phyloP scores from a whole-genome alignment of 92 coral and sea anemone species.

The Phenganax marumi region DNA sequence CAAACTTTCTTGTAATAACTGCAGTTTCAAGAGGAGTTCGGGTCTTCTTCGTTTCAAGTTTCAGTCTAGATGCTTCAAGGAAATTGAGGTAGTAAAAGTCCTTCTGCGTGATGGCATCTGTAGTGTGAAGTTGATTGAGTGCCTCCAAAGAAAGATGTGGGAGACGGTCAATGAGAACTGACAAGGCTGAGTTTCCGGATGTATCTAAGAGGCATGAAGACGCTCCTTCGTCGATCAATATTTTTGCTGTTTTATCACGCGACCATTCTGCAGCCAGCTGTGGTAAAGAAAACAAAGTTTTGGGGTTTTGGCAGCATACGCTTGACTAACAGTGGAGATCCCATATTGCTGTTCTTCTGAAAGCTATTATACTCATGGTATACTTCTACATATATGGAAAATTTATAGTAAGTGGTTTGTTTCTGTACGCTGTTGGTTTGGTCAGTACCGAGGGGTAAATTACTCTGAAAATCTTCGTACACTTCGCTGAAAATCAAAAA shows the following conservation, averaged over 20 bases:
- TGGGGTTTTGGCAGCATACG: not conserved
- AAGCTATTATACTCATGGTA: too few species aligned
- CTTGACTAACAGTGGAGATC: not conserved
- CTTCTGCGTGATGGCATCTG: slow-evolving; percentile 28
- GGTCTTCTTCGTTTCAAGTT: slow-evolving; percentile 83
- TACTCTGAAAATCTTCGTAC: too few species aligned
- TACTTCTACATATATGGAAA: too few species aligned
- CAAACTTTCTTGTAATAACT: slow-evolving; percentile 34
- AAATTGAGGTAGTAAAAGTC: slow-evolving; percentile 35
- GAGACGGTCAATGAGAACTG: slow-evolving; percentile 39
- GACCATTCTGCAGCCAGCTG: slow-evolving; percentile 39
- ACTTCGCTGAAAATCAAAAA: too few species aligned
- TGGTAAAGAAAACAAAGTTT: not conserved
- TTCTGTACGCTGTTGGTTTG: too few species aligned
- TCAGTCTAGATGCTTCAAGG: slow-evolving; percentile 62
- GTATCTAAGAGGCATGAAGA: slow-evolving; percentile 37
- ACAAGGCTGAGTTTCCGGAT: slow-evolving; percentile 29
- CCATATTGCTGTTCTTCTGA: not conserved
- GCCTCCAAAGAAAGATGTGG: slow-evolving; percentile 37
- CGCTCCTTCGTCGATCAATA: slow-evolving; percentile 41
- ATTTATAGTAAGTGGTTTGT: too few species aligned
- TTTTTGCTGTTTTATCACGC: slow-evolving; percentile 42
- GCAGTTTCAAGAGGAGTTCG: slow-evolving; percentile 47
- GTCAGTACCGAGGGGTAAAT: too few species aligned
- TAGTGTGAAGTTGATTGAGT: slow-evolving; percentile 21